Evolutionary conservation across 2,113 vertebrate genomes (phyloP), one percentile per base, ranked within the genome.

Genomic region (Ceyx cyanopectus): DNA sequence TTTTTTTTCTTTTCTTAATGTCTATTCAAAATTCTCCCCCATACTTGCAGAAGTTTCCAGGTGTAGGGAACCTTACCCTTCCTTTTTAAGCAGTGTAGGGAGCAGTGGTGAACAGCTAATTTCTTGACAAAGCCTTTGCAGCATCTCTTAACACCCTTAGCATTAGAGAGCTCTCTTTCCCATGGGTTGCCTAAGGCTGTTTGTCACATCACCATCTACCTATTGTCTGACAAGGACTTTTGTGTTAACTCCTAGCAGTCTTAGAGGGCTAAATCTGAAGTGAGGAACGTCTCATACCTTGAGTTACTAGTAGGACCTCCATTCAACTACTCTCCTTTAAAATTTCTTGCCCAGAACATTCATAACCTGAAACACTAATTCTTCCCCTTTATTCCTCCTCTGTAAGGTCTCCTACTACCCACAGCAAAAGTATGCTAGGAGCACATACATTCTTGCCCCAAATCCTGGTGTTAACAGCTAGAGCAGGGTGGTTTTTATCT

Each of bases 21-120:
- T 61, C 74, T 84, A 7, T 21, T 95, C 40, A 81, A 50, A 93
- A 94, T 89, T 93, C 78, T 87, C 13, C 5, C 26, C 40, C 16
- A 5, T 21, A 40, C 18, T 76, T 81, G n/a, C 14, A 81, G 81
- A 75, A 67, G 29, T 60, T 89, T 94, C n/a, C 48, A 81, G 40
- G 13, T 26, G 14, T 18, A 72, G 41, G 27, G 6, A 82, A 80
- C 12, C 4, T 88, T 80, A 24, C 11, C 40, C 8, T 77, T 74
- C 41, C 14, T 32, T 89, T 91, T 78, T 43, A 81, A 88, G 46
- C 32, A 66, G 58, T 5, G 1, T 67, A 62, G 85, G 60, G 19
- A 82, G 41, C 41, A 50, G 21, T 14, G 61, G 11, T 3, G 1
- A 92, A n/a, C 13, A 78, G 17, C 19, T 85, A 34, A 63, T 40